Evolutionary conservation across 2,113 vertebrate genomes (phyloP).

Genomic region (Phainopepla nitens): DNA sequence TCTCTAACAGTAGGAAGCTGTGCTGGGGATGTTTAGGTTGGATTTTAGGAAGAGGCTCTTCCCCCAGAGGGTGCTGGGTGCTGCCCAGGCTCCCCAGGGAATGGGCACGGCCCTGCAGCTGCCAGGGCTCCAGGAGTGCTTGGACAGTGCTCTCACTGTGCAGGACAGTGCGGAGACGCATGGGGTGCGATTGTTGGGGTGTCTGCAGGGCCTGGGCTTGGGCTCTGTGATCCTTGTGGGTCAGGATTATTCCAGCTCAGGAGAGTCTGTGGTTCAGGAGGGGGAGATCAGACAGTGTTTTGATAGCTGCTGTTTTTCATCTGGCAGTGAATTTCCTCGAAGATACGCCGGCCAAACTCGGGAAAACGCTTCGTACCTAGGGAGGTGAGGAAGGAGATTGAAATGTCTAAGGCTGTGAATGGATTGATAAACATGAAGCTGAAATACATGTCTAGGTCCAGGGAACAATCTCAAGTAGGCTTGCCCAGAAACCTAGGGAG

Average conservation of each 20-base stretch:
- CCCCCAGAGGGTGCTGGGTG: too few species aligned
- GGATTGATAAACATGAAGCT: background rate
- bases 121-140: rapidly evolving
- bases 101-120: rapidly evolving
- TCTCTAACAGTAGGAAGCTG: background rate
- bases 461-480: background rate
- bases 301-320: background rate
- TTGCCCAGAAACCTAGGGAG: background rate
- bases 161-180: background rate
- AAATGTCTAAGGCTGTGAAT: background rate
- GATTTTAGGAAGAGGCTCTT: background rate
- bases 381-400: background rate
- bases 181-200: background rate
- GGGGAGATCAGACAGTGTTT: background rate
- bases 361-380: background rate
- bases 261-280: background rate
- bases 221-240: background rate
- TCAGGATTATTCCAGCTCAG: background rate
- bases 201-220: background rate
- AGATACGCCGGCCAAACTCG: background rate
- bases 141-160: rapidly evolving
- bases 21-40: background rate
- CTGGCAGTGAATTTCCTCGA: background rate
- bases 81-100: background rate
- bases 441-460: background rate